Evolutionary conservation across 1,140 invertebrate species (phyloP).

Genomic region (Anoplolepis gracilipes): DNA sequence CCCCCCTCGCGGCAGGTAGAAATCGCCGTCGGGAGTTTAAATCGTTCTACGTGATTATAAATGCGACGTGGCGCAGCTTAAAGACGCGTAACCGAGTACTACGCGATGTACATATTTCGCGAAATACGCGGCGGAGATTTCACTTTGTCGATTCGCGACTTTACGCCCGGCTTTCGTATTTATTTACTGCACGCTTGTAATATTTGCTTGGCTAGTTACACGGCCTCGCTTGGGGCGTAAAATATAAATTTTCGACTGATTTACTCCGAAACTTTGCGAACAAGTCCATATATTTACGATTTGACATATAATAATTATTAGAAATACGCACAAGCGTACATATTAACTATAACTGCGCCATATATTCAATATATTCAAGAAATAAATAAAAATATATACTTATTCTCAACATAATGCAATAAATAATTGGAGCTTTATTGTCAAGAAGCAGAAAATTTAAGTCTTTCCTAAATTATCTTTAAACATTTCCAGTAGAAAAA

Average conservation of each 20-base stretch:
- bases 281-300: background rate
- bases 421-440: background rate
- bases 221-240: background rate
- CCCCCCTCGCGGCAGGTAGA: background rate
- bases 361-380: background rate
- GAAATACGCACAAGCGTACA: background rate
- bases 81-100: slow-evolving; percentile 3
- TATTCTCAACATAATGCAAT: background rate
- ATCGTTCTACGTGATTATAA: slow-evolving; percentile 29
- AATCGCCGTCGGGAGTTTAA: background rate
- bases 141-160: slow-evolving; percentile 27
- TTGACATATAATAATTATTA: background rate
- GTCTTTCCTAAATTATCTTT: background rate
- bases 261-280: slow-evolving; percentile 17
- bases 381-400: no score
- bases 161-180: slow-evolving; percentile 14
- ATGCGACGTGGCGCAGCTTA: slow-evolving; percentile 19
- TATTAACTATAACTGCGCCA: background rate
- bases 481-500: background rate
- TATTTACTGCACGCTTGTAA: slow-evolving; percentile 34
- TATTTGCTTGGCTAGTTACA: slow-evolving; percentile 24
- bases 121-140: slow-evolving; percentile 25
- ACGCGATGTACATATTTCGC: slow-evolving; percentile 7
- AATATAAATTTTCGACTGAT: slow-evolving; percentile 42
- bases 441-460: background rate